phyloP scores from a whole-genome alignment of 2,113 vertebrate species.

The Tympanuchus pallidicinctus region DNA sequence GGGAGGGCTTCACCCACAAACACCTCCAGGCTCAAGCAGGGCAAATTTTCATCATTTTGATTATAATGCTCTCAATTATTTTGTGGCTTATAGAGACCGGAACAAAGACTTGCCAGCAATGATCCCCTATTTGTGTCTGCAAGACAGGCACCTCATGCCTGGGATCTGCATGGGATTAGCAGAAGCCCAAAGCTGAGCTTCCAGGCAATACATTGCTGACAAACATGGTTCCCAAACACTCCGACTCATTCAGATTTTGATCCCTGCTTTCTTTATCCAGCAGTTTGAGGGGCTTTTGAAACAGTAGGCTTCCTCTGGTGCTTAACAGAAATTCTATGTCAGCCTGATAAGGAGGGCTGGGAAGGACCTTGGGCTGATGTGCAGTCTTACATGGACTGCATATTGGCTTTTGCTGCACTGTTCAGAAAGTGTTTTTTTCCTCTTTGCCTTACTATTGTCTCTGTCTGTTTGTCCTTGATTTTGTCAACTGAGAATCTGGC shows the following conservation, averaged over 20 bases:
- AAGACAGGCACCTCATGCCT: neutral
- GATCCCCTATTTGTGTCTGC: neutral
- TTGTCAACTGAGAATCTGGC: conserved; percentile 22
- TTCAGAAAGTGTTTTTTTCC: neutral
- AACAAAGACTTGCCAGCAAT: neutral
- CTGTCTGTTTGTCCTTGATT: conserved; percentile 13
- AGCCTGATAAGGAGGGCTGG: neutral
- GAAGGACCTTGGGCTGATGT: neutral
- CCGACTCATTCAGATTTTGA: neutral
- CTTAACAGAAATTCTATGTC: neutral
- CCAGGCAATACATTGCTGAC: neutral
- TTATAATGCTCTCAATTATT: neutral
- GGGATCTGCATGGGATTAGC: rapidly evolving
- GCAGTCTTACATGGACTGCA: neutral
- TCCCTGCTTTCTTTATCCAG: neutral
- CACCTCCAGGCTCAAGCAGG: neutral
- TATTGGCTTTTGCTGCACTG: neutral
- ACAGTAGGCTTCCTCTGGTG: neutral
- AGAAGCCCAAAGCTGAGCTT: neutral
- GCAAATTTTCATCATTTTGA: neutral
- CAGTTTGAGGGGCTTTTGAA: neutral
- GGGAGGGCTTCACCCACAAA: neutral
- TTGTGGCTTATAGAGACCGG: neutral
- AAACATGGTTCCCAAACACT: neutral
- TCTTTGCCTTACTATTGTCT: neutral